A percentile compares a stretch with the other conserved stretches of the same genome.
Conservation (phyloP, 92 coral and sea anemone species). For the Epizoanthus fatuus region DNA sequence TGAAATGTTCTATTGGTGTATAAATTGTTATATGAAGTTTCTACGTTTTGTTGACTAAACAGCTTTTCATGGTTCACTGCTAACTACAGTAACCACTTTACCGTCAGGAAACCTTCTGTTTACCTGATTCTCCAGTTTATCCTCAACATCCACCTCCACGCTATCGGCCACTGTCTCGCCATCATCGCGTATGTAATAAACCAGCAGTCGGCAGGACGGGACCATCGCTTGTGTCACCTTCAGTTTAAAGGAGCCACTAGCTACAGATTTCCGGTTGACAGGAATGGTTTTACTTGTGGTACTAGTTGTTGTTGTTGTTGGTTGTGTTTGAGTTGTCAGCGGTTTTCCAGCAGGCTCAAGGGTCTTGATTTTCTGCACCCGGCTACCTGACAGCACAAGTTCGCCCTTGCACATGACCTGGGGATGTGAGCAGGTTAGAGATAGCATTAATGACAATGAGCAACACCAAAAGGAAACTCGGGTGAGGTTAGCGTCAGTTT, state of each 20-base stretch:
- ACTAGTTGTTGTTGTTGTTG: not conserved
- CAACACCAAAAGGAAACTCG: no score
- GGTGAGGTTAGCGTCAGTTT: no score
- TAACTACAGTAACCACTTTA: not conserved
- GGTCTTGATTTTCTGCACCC: not conserved
- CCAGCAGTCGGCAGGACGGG: constrained; percentile 83
- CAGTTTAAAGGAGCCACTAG: constrained; percentile 69
- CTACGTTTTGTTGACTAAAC: no score
- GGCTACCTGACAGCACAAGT: constrained; percentile 20
- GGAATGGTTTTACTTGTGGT: not conserved
- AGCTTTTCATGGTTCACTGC: no score
- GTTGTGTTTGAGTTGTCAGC: not conserved
- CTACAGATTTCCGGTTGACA: not conserved
- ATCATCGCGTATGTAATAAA: constrained; percentile 81
- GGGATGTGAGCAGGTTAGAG: no score
- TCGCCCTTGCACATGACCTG: constrained; percentile 36
- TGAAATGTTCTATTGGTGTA: no score
- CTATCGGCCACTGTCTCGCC: constrained; percentile 92
- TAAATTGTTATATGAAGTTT: no score
- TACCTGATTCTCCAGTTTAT: constrained; percentile 92
- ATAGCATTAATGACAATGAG: no score
- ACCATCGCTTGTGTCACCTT: constrained; percentile 89
- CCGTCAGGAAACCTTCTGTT: not conserved
- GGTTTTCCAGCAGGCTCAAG: not conserved
- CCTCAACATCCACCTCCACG: constrained; percentile 78